Evolutionary conservation across 2,797 vertebrate genomes (phyloP).

Genomic region (Mormyrops boulengeri): DNA sequence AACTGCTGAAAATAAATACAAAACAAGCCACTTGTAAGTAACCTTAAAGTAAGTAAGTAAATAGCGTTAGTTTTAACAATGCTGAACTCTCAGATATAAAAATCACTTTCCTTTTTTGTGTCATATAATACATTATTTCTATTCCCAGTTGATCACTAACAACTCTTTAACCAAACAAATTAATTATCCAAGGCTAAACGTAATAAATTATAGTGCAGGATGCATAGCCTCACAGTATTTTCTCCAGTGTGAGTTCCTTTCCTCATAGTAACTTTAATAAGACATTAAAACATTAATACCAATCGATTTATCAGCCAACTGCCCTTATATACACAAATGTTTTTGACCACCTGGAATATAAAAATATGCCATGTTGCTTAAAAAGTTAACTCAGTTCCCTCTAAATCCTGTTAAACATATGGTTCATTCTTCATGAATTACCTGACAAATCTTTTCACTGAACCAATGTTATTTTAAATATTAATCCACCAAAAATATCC

Average conservation of each 20-base stretch:
- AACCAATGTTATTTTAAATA: background rate
- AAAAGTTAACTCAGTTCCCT: background rate
- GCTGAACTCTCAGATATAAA: background rate
- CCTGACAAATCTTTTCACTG: background rate
- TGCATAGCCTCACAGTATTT: background rate
- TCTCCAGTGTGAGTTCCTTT: background rate
- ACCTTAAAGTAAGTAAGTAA: background rate
- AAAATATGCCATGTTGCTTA: background rate
- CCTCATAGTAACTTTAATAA: background rate
- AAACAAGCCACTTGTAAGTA: background rate
- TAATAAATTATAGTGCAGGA: background rate
- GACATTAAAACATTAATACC: background rate
- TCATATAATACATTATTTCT: background rate
- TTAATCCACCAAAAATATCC: background rate
- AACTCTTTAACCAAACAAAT: background rate
- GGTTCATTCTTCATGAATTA: background rate
- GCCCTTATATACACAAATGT: background rate
- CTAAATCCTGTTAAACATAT: background rate
- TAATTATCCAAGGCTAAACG: background rate
- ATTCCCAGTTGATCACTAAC: background rate
- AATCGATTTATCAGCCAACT: background rate
- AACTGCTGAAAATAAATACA: background rate
- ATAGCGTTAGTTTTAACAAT: background rate
- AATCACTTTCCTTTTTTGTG: background rate
- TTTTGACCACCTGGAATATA: background rate